Conservation (phyloP, 2,888 invertebrate genomes). For the Siphlonurus alternatus region DNA sequence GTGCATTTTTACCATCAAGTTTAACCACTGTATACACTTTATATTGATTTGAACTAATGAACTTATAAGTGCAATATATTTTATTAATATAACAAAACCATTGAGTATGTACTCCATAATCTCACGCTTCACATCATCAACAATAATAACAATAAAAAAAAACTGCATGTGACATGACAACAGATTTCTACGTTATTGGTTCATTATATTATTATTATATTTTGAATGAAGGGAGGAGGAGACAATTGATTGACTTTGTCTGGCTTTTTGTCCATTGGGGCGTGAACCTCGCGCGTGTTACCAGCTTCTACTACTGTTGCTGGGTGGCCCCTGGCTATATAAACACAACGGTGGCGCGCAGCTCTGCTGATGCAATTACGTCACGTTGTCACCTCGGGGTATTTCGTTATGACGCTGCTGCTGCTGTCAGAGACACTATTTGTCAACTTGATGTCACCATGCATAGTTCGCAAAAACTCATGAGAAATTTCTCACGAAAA, state of each 20-base stretch:
- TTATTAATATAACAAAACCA: background rate
- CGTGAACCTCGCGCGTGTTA: too few species aligned
- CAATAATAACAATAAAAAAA: too few species aligned
- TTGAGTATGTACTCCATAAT: too few species aligned
- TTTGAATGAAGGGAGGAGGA: background rate
- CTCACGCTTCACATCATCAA: background rate
- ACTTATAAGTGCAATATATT: background rate
- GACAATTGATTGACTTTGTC: background rate
- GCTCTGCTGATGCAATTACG: background rate
- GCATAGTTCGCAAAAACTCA: too few species aligned
- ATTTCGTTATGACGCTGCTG: background rate
- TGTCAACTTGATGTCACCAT: too few species aligned
- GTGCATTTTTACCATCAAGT: background rate
- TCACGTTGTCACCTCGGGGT: background rate
- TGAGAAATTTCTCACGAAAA: too few species aligned
- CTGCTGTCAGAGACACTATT: background rate
- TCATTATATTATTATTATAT: background rate
- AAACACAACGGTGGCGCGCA: background rate
- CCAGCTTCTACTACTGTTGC: too few species aligned
- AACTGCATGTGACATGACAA: background rate
- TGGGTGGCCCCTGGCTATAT: background rate
- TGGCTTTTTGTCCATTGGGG: background rate
- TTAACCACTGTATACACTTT: background rate
- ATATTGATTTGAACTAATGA: background rate
- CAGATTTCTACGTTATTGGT: background rate